A percentile compares a stretch with the other conserved stretches of the same genome.
phyloP scores from a whole-genome alignment of 2,113 vertebrate genomes.

The Melanocharis versteri region DNA sequence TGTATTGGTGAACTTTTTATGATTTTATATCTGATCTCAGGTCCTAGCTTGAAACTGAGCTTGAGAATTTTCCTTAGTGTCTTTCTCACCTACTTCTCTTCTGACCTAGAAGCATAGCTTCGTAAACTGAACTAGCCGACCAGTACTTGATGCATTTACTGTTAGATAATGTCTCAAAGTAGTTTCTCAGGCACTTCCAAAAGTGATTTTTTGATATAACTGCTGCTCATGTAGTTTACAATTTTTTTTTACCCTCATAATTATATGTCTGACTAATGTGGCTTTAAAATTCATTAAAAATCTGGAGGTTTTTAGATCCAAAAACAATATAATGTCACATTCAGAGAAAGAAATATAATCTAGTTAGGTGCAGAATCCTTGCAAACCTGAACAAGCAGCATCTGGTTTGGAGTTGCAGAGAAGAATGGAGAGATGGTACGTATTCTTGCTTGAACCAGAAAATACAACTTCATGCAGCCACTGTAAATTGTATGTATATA shows the following conservation, averaged over 20 bases:
- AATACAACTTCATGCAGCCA: neutral
- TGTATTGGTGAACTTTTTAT: neutral
- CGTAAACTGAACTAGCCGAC: neutral
- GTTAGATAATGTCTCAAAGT: neutral
- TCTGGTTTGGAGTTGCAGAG: neutral
- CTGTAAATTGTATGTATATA: neutral
- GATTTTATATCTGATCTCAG: neutral
- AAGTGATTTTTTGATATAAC: neutral
- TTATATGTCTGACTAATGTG: neutral
- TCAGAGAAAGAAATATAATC: neutral
- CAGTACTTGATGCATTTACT: neutral
- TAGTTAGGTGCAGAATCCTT: neutral
- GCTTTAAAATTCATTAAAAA: neutral
- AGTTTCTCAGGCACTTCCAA: neutral
- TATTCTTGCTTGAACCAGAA: neutral
- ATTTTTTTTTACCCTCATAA: neutral
- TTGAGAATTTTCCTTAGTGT: neutral
- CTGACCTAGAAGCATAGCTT: neutral
- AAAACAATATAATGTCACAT: neutral
- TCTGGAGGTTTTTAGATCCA: neutral
- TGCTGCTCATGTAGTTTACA: neutral
- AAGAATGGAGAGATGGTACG: accelerated
- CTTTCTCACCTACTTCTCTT: neutral
- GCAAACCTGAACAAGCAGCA: neutral
- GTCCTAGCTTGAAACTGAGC: neutral